phyloP scores from a whole-genome alignment of 2,797 vertebrate species.

The Miichthys miiuy region DNA sequence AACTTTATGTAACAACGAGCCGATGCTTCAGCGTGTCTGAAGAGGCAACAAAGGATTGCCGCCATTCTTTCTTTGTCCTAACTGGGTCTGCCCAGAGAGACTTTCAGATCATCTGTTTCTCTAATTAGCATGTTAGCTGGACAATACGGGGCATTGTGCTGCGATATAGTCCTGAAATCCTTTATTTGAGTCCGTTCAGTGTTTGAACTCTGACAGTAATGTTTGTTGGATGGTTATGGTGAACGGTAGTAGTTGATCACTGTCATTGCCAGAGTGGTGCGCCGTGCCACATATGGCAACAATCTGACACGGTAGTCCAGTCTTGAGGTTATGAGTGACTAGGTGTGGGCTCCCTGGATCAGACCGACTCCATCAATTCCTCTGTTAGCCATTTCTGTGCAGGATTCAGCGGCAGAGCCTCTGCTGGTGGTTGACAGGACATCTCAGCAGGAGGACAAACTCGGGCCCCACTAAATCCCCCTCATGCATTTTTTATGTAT shows the following conservation, averaged over 20 bases:
- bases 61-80: constrained; percentile 71
- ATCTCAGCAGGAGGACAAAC: constrained; percentile 68
- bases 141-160: constrained; percentile 56
- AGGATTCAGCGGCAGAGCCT: constrained; percentile 59
- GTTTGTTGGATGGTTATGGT: constrained; percentile 76
- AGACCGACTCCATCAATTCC: constrained; percentile 78
- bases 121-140: constrained; percentile 75
- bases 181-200: constrained; percentile 58
- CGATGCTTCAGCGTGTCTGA: constrained; percentile 77
- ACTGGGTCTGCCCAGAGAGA: constrained; percentile 60
- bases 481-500: constrained; percentile 26
- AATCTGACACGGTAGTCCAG: constrained; percentile 86
- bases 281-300: constrained; percentile 88
- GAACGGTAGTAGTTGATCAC: constrained; percentile 83
- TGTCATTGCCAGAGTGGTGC: constrained; percentile 80
- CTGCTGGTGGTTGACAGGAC: constrained; percentile 73
- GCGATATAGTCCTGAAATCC: constrained; percentile 50
- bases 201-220: constrained; percentile 79
- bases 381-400: constrained; percentile 60
- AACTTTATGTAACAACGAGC: constrained; percentile 85
- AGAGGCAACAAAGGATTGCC: constrained; percentile 74
- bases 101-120: constrained; percentile 76
- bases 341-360: constrained; percentile 81
- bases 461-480: constrained; percentile 56
- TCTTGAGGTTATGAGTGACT: constrained; percentile 81